Percentiles rank a stretch among this genome's conserved stretches.
These are phyloP conservation scores for Cygnus olor DNA, from an alignment of 2,797 vertebrate species.

Conservation along the genomic window DNA sequence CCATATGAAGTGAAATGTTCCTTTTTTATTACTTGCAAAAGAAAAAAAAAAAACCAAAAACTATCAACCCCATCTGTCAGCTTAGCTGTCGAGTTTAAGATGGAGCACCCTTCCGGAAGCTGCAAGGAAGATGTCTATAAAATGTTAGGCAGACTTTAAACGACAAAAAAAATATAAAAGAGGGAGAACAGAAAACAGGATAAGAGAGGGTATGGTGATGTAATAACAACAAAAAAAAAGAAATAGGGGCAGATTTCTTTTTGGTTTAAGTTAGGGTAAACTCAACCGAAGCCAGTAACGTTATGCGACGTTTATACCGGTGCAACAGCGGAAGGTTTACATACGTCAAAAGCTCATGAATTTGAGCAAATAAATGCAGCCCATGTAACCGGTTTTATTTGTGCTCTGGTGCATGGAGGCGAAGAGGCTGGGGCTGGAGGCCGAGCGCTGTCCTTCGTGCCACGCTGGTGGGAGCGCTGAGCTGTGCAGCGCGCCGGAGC, in stretches of 20 bases:
- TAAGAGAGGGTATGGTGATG: background rate
- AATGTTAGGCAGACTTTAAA: conserved; percentile 53
- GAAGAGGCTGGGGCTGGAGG: background rate
- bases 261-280: conserved; percentile 41
- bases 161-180: background rate
- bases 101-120: conserved; percentile 59
- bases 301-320: background rate
- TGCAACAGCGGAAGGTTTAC: background rate
- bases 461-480: fast-evolving
- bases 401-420: conserved; percentile 19
- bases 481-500: background rate
- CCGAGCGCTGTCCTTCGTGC: background rate
- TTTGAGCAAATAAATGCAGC: conserved; percentile 32
- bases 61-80: conserved; percentile 50
- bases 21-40: conserved; percentile 68
- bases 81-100: conserved; percentile 62
- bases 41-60: conserved; percentile 11
- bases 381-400: conserved; percentile 45
- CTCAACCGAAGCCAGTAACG: background rate
- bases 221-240: background rate
- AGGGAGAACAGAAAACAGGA: conserved; percentile 29
- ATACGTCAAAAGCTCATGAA: background rate
- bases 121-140: conserved; percentile 56
- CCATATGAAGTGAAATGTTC: conserved; percentile 57
- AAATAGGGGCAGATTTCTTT: background rate